phyloP scores from a whole-genome alignment of 2,888 invertebrate genomes.

The Thymelicus lineola region DNA sequence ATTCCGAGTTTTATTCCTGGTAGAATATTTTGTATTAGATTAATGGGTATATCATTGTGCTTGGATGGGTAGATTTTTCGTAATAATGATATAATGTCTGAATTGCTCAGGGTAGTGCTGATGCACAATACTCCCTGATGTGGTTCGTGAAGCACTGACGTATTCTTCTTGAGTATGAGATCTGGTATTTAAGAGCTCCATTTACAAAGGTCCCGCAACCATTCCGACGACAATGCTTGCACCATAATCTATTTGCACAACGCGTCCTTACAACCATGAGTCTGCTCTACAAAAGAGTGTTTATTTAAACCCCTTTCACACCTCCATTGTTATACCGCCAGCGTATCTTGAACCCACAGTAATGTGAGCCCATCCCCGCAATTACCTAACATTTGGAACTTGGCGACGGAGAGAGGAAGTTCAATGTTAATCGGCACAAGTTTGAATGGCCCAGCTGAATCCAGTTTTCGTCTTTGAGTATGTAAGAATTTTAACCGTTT shows the following conservation, averaged over 20 bases:
- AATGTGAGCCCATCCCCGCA: conserved; percentile 48
- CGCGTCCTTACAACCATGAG: conserved; percentile 67
- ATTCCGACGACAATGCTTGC: conserved; percentile 61
- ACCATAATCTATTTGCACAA: conserved; percentile 80
- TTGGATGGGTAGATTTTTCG: background rate
- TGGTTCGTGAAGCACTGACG: background rate
- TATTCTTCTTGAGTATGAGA: conserved; percentile 8
- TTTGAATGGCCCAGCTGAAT: conserved; percentile 69
- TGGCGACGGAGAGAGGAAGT: conserved; percentile 44
- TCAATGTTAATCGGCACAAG: conserved; percentile 14
- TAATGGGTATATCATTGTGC: background rate
- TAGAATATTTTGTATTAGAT: too few relatives aligned
- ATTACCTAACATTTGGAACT: conserved; percentile 39
- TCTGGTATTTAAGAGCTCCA: conserved; percentile 40
- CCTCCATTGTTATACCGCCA: conserved; percentile 74
- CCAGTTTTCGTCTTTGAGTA: conserved; percentile 61
- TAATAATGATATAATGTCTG: too few relatives aligned
- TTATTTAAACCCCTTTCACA: conserved; percentile 84
- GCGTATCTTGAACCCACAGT: conserved; percentile 51
- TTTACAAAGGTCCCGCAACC: conserved; percentile 38
- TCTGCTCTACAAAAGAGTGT: conserved; percentile 79
- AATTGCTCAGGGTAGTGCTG: background rate
- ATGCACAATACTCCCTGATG: conserved; percentile 15
- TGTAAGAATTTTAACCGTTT: conserved; percentile 67
- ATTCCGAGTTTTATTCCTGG: too few relatives aligned